Evolutionary conservation across 2,797 vertebrate species (phyloP).

Genomic region (Hypotaenidia philippensis): DNA sequence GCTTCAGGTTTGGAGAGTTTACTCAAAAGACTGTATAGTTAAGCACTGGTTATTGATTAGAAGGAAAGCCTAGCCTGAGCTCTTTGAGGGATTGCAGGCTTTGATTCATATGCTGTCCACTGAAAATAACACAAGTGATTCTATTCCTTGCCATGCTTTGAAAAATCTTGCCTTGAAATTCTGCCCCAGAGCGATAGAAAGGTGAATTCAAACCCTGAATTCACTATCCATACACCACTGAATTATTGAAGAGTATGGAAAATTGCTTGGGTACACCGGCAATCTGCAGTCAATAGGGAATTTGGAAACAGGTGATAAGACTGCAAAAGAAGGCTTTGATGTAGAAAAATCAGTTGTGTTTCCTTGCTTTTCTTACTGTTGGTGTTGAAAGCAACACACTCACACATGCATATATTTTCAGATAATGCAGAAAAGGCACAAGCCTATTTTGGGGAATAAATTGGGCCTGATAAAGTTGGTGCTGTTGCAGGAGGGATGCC

Average conservation of each 20-base stretch:
- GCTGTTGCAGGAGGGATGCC: not conserved
- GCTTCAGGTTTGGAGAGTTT: not conserved
- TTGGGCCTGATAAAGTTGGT: not conserved
- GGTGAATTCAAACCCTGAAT: not conserved
- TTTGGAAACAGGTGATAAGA: conserved; percentile 12
- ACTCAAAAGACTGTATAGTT: not conserved
- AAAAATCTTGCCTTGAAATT: conserved; percentile 42
- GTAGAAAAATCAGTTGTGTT: not conserved
- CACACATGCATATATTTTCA: not conserved
- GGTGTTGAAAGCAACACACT: not conserved
- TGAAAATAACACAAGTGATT: not conserved
- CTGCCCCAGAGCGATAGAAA: not conserved
- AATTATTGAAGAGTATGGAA: conserved; percentile 6
- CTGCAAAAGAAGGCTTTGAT: not conserved
- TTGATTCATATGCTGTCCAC: not conserved
- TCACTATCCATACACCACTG: not conserved
- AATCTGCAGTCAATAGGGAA: not conserved
- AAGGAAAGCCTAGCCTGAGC: not conserved
- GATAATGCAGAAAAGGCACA: not conserved
- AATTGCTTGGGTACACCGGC: not conserved
- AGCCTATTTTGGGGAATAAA: not conserved
- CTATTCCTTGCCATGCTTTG: not conserved
- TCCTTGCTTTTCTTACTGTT: not conserved
- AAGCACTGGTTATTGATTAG: not conserved
- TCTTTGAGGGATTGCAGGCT: not conserved